Base-by-base conservation (phyloP, 2,113 vertebrate species). In the Cichladusa arquata region DNA sequence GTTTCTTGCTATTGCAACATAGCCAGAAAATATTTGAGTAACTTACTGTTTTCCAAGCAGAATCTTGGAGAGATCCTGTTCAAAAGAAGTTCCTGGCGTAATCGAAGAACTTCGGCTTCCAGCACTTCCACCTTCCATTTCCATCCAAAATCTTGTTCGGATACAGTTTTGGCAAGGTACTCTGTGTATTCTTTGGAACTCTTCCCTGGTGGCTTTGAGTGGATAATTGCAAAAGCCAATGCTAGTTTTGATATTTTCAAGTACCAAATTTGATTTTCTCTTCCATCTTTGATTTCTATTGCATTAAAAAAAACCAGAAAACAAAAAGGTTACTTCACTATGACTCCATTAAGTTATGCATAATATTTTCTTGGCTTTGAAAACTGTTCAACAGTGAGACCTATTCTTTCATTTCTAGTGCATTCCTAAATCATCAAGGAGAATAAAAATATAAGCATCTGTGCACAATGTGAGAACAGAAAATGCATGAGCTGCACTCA, bases 211-310 rank as follows among this genome's bases (percentile, higher is more conserved):
- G 99, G 99, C 66, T 95, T 98, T 83, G 91, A 98, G 87, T 71
- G 98, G 77, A 99, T 99, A 77, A 99, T 91, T 11, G 98, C 98
- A 96, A 99, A 94, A 6, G 99, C 99, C 87, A 98, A n/a, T 10
- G 98, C 98, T 31, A 99, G 40, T 91, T 97, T 98, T 93, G 97
- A 98, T 22, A 97, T 98, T 93, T 90, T 97, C 76, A 98, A 77
- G 74, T 97, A 95, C 94, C 97, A 98, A 14, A 58, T 48, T 56
- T 97, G 89, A 73, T 86, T n/a, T 93, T 97, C 96, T 95, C 88
- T 65, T 79, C 67, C 8, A 6, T 17, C 29, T 94, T 93, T 90
- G 58, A 86, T 95, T 66, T 87, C 97, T 98, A 78, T 26, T 26
- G 53, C 10, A 67, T 91, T 58, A 86, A 48, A 82, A 83, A 92